Conservation (phyloP, 1,140 invertebrate species). For the Cydia fagiglandana region DNA sequence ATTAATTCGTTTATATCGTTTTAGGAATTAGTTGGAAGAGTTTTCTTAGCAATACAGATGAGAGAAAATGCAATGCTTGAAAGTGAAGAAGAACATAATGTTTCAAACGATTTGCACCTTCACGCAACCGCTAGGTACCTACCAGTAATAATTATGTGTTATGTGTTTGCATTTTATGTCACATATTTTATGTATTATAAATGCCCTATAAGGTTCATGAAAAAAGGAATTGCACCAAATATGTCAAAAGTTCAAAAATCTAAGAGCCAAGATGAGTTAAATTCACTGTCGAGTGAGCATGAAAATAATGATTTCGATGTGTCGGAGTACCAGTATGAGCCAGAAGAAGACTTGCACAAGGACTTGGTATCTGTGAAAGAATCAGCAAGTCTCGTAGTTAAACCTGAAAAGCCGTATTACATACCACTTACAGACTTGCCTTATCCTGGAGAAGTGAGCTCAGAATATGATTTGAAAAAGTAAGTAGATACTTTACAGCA, state of each 20-base stretch:
- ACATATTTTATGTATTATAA: neutral
- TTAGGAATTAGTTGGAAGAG: slow-evolving; percentile 43
- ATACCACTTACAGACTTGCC: slow-evolving; percentile 62
- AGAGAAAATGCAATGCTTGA: slow-evolving; percentile 24
- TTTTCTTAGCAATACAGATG: slow-evolving; percentile 41
- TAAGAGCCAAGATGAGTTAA: slow-evolving; percentile 24
- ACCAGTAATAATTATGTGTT: neutral
- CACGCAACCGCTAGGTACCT: slow-evolving; percentile 50
- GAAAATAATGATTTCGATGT: slow-evolving; percentile 63
- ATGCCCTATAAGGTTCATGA: neutral
- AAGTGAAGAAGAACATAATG: slow-evolving; percentile 36
- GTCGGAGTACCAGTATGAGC: slow-evolving; percentile 56
- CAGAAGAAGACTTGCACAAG: slow-evolving; percentile 49
- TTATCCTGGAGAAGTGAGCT: slow-evolving; percentile 64
- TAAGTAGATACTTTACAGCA: slow-evolving; percentile 39
- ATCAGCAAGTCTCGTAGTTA: slow-evolving; percentile 43
- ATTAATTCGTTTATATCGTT: slow-evolving; percentile 25
- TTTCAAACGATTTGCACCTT: slow-evolving; percentile 36
- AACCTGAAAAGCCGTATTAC: slow-evolving; percentile 55
- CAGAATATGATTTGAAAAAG: slow-evolving; percentile 66
- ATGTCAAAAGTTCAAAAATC: slow-evolving; percentile 36
- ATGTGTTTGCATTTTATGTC: neutral
- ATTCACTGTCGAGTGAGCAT: slow-evolving; percentile 33
- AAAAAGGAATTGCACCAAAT: slow-evolving; percentile 3
- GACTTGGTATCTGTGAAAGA: slow-evolving; percentile 16